Base-by-base conservation (phyloP, 2,113 vertebrate genomes). In the Montifringilla adamsi region DNA sequence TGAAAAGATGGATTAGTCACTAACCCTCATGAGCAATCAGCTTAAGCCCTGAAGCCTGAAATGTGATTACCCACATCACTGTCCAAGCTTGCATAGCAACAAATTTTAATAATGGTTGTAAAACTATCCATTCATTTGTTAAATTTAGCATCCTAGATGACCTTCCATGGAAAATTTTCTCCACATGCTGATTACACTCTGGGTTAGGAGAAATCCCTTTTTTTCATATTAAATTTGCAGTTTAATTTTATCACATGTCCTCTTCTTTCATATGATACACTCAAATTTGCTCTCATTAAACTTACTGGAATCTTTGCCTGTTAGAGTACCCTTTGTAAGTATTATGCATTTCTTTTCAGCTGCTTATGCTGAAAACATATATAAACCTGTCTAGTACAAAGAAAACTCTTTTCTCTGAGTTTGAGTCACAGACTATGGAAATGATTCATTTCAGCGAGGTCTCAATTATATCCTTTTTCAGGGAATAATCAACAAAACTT, bases 31-130 rank as follows among this genome's bases (percentile, higher is more conserved):
- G 41, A 94, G 47, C 49, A 91, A 91, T 66, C 62, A 87, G 47
- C 6, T 79, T 94, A 85, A 91, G 33, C 53, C 66, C 43, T 80
- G 79, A 93, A 85, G 46, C 75, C 58, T 80, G 63, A 94, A 93
- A 91, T 70, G 39, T 88, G 82, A 85, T 94, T 94, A 69, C 55
- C 76, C 81, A 74, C 63, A 91, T 87, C 58, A 62, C 41, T 87
- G 63, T 87, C 50, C 66, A 89, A 91, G 63, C 46, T 87, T 83
- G 41, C 67, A 62, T 31, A 70, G 66, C 67, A 96, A 91, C 37
- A 91, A 76, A 90, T 93, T 84, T 87, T 90, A 93, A 63, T 91
- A 88, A 74, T 55, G 35, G 16, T 14, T 83, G 55, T 82, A 93
- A 95, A 94, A 68, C 79, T 87, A 83, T 55, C 59, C 30, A 85